Conservation (phyloP, 2,797 vertebrate genomes). For the Enteromius viviparus region DNA sequence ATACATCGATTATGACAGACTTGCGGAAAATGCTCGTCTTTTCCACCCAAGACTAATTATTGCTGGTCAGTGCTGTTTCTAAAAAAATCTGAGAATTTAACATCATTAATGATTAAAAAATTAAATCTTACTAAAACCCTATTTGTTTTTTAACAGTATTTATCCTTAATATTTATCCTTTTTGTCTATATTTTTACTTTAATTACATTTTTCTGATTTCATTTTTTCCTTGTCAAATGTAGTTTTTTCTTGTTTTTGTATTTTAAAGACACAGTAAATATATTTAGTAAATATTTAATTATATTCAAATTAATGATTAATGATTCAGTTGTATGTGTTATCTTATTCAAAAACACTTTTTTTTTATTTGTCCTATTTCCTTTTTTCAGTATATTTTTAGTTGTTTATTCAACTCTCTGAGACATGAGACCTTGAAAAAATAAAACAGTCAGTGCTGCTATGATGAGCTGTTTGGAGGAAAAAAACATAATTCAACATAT, state of each 20-base stretch:
- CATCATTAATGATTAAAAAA: too few relatives aligned
- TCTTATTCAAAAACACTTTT: too few relatives aligned
- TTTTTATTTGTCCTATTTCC: too few relatives aligned
- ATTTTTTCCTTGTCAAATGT: background rate
- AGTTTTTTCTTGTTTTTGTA: too few relatives aligned
- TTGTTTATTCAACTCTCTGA: background rate
- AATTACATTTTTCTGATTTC: background rate
- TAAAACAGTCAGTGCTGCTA: background rate
- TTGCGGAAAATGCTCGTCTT: slow-evolving; percentile 89
- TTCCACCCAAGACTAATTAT: slow-evolving; percentile 95
- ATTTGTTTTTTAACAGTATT: background rate
- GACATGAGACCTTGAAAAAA: background rate
- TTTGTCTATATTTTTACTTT: background rate
- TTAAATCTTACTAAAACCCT: background rate
- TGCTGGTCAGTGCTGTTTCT: slow-evolving; percentile 77
- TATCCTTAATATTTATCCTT: background rate
- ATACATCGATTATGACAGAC: slow-evolving; percentile 89
- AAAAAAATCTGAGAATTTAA: background rate
- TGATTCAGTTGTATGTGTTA: too few relatives aligned
- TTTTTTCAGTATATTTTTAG: too few relatives aligned
- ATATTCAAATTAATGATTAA: background rate
- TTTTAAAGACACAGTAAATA: too few relatives aligned
- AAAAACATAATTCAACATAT: too few relatives aligned
- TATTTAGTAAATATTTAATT: background rate
- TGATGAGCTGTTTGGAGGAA: background rate